Evolutionary conservation across 2,797 vertebrate genomes (phyloP).

Genomic region (Eulemur coronatus): DNA sequence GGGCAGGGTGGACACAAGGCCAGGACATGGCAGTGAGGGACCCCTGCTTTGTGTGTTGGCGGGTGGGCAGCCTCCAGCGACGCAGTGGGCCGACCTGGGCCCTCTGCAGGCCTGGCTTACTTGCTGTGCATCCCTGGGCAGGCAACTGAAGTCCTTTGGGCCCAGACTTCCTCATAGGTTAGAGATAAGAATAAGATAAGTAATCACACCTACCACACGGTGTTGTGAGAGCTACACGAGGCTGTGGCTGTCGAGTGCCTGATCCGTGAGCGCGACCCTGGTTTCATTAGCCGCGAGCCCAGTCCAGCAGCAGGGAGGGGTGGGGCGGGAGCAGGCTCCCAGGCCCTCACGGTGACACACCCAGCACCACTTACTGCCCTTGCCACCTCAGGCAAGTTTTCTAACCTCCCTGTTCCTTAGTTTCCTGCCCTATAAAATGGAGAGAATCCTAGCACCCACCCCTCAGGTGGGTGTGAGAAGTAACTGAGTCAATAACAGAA

Average conservation of each 20-base stretch:
- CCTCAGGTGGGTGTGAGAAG: neutral
- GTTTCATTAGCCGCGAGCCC: neutral
- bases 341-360: too few species aligned
- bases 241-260: too few species aligned
- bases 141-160: neutral
- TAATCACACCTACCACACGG: fast-evolving
- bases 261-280: fast-evolving
- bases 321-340: too few species aligned
- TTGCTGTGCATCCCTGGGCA: neutral
- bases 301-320: neutral
- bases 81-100: fast-evolving
- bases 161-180: neutral
- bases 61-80: neutral
- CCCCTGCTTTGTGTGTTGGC: fast-evolving
- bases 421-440: neutral
- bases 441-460: neutral
- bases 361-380: neutral
- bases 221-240: too few species aligned
- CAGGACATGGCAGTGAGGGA: neutral
- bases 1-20: neutral
- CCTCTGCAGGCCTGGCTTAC: neutral
- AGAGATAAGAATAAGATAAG: neutral
- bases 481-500: neutral
- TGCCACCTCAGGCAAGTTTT: neutral
- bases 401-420: neutral